Percentiles rank a stretch among this genome's conserved stretches.
Conservation (phyloP, 92 coral and sea anemone species). For the Palythoa grandiflora region DNA sequence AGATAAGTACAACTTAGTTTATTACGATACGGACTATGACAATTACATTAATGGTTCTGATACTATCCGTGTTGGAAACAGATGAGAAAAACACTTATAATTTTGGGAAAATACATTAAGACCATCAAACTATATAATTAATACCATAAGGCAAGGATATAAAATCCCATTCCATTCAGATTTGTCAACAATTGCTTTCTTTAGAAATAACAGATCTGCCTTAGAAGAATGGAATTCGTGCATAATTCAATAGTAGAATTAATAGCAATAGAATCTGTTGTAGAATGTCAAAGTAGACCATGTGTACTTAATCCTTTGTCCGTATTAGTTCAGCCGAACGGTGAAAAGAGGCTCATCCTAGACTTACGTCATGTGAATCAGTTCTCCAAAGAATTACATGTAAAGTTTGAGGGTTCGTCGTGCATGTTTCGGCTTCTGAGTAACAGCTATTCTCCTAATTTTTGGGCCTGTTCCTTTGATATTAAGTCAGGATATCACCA, state of each 20-base stretch:
- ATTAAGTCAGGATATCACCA: slow-evolving; percentile 31
- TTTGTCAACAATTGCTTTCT: not conserved
- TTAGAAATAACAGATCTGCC: not conserved
- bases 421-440: not conserved
- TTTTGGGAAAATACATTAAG: slow-evolving; percentile 7
- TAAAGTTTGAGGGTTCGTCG: not conserved
- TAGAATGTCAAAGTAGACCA: not conserved
- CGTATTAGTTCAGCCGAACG: not conserved
- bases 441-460: not conserved
- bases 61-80: not conserved
- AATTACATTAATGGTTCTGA: slow-evolving; percentile 6
- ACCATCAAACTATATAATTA: not conserved
- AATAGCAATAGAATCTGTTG: not conserved
- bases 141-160: not conserved
- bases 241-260: not conserved
- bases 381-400: not conserved
- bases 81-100: not conserved
- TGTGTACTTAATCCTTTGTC: not conserved
- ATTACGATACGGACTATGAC: not conserved
- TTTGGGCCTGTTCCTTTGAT: slow-evolving; percentile 28
- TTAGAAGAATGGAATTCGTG: not conserved
- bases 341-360: not conserved
- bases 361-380: not conserved
- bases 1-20: not conserved
- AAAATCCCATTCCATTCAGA: not conserved